Conservation (phyloP, 2,113 vertebrate species). For the Panurus biarmicus region DNA sequence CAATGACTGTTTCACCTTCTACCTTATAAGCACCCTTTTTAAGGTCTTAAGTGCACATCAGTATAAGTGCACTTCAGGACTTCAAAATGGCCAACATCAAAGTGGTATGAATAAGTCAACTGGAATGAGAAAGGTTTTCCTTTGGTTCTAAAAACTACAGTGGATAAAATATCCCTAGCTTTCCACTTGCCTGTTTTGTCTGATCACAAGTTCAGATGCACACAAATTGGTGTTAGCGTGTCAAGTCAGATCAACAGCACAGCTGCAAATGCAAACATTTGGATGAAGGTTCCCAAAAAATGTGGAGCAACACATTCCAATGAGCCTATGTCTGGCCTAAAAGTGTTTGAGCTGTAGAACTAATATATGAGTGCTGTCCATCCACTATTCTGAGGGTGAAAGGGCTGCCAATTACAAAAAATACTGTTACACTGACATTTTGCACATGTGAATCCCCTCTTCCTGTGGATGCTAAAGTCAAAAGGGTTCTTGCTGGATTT, state of each 20-base stretch:
- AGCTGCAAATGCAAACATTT: not conserved
- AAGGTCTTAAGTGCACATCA: not conserved
- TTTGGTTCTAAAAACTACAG: not conserved
- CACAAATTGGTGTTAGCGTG: not conserved
- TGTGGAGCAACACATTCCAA: not conserved
- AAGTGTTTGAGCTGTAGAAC: not conserved
- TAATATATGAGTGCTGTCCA: not conserved
- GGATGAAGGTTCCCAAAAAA: not conserved
- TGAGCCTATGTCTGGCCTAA: not conserved
- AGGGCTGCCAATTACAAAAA: not conserved
- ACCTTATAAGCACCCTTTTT: not conserved
- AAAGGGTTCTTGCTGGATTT: not conserved
- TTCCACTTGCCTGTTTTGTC: not conserved
- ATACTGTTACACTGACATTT: not conserved
- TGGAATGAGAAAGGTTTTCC: not conserved
- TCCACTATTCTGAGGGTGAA: not conserved
- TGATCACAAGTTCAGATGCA: not conserved
- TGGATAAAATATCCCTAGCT: not conserved
- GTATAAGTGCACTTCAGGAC: not conserved
- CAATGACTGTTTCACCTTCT: not conserved
- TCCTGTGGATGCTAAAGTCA: not conserved
- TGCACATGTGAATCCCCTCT: not conserved
- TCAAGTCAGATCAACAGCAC: not conserved
- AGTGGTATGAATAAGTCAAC: not conserved
- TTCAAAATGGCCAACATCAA: not conserved